These are phyloP conservation scores for Brachypteracias leptosomus DNA, from an alignment of 2,113 vertebrate species.

Conservation along the genomic window DNA sequence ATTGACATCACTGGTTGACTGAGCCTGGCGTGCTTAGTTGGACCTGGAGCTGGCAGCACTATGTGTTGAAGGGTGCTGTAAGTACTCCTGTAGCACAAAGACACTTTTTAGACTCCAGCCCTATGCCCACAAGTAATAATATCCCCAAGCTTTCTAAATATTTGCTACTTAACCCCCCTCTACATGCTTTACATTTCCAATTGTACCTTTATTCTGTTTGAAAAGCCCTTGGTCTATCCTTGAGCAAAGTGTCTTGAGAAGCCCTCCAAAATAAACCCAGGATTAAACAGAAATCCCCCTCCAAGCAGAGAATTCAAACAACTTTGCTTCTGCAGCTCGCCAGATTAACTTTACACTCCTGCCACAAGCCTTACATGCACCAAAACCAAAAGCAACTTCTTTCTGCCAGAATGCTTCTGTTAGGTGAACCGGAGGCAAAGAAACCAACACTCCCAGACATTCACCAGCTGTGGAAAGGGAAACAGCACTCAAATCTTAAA, in stretches of 20 bases:
- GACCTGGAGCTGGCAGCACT: background rate
- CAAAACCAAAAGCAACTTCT: background rate
- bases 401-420: background rate
- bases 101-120: background rate
- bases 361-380: background rate
- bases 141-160: background rate
- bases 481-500: background rate
- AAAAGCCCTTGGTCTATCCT: background rate
- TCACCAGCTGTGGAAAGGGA: background rate
- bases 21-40: background rate
- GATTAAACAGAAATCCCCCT: background rate
- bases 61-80: background rate
- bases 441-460: background rate
- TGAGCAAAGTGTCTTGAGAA: background rate
- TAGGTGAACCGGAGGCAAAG: background rate
- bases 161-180: background rate
- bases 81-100: background rate
- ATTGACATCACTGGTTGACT: background rate
- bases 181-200: background rate
- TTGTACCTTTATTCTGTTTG: background rate
- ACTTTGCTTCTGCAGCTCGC: background rate
- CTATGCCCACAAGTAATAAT: background rate
- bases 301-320: background rate
- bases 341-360: background rate
- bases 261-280: background rate